A percentile compares a stretch with the other conserved stretches of the same genome.
Evolutionary conservation across 1,140 invertebrate species (phyloP).

Genomic region (Papilio polytes): DNA sequence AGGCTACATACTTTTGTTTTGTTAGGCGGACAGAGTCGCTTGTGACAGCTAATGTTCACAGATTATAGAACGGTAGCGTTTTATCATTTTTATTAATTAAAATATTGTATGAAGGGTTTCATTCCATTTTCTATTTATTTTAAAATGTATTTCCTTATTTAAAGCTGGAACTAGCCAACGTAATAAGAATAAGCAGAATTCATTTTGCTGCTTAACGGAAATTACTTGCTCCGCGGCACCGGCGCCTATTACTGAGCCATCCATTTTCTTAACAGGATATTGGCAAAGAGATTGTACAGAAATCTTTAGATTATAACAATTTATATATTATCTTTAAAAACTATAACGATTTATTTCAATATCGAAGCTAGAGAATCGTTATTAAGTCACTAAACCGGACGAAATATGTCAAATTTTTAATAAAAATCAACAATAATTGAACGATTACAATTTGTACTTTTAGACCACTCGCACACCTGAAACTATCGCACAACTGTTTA

Average conservation of each 20-base stretch:
- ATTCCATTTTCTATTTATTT: slow-evolving; percentile 22
- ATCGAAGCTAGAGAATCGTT: too few relatives aligned
- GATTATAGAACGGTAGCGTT: neutral
- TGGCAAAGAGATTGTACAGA: slow-evolving; percentile 31
- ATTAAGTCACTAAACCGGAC: too few relatives aligned
- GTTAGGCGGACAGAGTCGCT: too few relatives aligned
- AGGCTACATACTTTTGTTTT: too few relatives aligned
- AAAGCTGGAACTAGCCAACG: slow-evolving; percentile 8
- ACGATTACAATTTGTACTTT: too few relatives aligned
- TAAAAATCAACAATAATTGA: too few relatives aligned
- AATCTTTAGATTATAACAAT: neutral
- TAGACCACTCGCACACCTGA: too few relatives aligned
- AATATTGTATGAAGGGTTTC: neutral
- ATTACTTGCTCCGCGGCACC: slow-evolving; percentile 30
- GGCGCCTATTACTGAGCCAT: slow-evolving; percentile 29
- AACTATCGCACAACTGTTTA: too few relatives aligned
- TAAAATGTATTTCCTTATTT: slow-evolving; percentile 28
- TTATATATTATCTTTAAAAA: neutral
- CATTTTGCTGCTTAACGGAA: slow-evolving; percentile 35
- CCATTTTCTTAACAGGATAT: slow-evolving; percentile 39
- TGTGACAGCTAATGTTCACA: neutral
- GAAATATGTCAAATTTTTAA: too few relatives aligned
- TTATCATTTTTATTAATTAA: neutral
- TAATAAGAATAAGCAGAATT: slow-evolving; percentile 29
- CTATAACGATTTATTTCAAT: too few relatives aligned